Evolutionary conservation across 2,797 vertebrate species (phyloP).

Genomic region (Enteromius trimaculatus): DNA sequence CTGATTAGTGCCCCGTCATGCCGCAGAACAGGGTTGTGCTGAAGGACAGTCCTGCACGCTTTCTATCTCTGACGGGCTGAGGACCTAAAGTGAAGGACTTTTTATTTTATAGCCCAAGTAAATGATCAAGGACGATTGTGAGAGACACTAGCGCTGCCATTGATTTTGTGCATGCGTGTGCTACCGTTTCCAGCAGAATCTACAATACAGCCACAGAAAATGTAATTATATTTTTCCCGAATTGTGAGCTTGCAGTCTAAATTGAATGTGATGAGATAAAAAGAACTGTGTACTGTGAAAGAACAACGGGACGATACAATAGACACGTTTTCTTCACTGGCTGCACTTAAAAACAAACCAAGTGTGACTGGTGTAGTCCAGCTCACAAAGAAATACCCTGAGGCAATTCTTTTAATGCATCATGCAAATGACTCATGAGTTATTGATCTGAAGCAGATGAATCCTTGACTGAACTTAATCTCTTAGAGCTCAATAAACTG

Average conservation of each 20-base stretch:
- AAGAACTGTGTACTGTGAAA: background rate
- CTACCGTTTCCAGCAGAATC: background rate
- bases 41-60: conserved; percentile 7
- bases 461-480: background rate
- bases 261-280: conserved; percentile 24
- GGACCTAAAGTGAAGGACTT: conserved; percentile 8
- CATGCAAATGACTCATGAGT: background rate
- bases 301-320: background rate
- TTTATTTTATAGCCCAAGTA: conserved; percentile 26
- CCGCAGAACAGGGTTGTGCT: conserved; percentile 30
- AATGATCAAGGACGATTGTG: conserved; percentile 7
- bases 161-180: background rate
- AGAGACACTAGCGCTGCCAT: conserved; percentile 5
- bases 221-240: background rate
- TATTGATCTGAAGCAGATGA: background rate
- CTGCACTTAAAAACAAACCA: background rate
- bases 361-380: background rate
- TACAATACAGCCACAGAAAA: conserved; percentile 4
- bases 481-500: background rate
- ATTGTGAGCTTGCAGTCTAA: conserved; percentile 19
- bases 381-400: background rate
- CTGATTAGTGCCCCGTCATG: conserved; percentile 41
- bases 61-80: background rate
- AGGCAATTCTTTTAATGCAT: background rate
- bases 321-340: background rate